phyloP scores from a whole-genome alignment of 2,888 invertebrate genomes.

The Pachliopta kotzebuea region DNA sequence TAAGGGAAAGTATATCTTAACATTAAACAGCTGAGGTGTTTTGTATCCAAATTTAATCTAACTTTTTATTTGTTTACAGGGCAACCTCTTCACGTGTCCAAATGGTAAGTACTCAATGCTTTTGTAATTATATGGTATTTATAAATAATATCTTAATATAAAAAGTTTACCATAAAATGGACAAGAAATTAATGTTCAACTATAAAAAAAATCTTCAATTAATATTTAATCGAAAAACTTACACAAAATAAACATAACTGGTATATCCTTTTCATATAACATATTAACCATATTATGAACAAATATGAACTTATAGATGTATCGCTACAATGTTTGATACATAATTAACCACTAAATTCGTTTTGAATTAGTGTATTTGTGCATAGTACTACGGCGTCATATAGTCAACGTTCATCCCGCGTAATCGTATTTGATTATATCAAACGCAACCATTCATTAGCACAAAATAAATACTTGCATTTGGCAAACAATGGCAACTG shows the following conservation, averaged over 20 bases:
- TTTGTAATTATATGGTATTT: too few species aligned
- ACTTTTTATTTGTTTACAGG: slow-evolving; percentile 76
- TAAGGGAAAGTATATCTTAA: too few species aligned
- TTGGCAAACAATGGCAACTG: slow-evolving; percentile 32
- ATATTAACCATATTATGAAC: too few species aligned
- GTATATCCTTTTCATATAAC: too few species aligned
- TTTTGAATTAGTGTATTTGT: slow-evolving; percentile 18
- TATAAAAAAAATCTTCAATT: too few species aligned
- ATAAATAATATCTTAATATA: too few species aligned
- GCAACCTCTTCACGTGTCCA: slow-evolving; percentile 85
- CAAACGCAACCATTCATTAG: slow-evolving; percentile 26
- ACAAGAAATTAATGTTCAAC: too few species aligned
- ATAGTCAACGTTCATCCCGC: slow-evolving; percentile 6
- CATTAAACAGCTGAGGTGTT: too few species aligned
- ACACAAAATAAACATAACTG: too few species aligned
- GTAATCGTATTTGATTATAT: slow-evolving; percentile 28
- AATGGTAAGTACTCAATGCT: slow-evolving; percentile 80
- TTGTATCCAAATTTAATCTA: background rate
- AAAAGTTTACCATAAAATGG: too few species aligned
- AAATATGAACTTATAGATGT: background rate
- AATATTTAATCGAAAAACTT: too few species aligned
- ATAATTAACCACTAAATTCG: slow-evolving; percentile 18
- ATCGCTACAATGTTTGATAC: background rate
- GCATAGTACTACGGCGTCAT: slow-evolving; percentile 12
- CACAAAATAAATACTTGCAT: slow-evolving; percentile 29